These are phyloP conservation scores for Perognathus longimembris DNA, from an alignment of 2,113 vertebrate genomes.

Conservation along the genomic window DNA sequence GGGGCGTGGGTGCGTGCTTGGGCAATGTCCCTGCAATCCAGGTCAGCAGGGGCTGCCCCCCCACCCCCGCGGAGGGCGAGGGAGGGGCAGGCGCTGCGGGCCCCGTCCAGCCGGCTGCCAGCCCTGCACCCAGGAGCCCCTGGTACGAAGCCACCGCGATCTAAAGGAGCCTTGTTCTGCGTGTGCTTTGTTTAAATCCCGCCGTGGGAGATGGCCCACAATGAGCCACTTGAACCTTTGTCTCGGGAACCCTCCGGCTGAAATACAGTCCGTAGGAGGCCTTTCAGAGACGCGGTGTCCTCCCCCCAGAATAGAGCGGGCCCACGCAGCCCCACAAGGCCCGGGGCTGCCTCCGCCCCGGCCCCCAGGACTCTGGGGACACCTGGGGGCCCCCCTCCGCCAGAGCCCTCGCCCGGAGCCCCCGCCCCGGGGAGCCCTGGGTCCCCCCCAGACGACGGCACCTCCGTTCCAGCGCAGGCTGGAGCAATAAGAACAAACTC, in stretches of 20 bases:
- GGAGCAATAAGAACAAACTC: constrained; percentile 77
- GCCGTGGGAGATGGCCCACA: constrained; percentile 81
- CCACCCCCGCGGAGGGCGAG: constrained; percentile 64
- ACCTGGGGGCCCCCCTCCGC: neutral
- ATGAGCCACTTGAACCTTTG: constrained; percentile 77
- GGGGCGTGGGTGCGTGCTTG: constrained; percentile 34
- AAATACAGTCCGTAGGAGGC: constrained; percentile 81
- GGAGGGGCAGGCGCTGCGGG: constrained; percentile 65
- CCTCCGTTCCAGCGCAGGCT: neutral
- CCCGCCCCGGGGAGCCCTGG: neutral
- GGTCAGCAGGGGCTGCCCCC: constrained; percentile 54
- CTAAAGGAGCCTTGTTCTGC: constrained; percentile 81
- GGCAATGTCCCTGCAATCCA: constrained; percentile 38
- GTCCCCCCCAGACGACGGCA: too few relatives aligned
- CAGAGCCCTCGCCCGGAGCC: neutral
- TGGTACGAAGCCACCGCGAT: constrained; percentile 62
- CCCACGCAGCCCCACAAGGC: neutral
- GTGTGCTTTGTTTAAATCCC: constrained; percentile 81
- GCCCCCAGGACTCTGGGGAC: neutral
- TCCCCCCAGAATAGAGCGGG: neutral
- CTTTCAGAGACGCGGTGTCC: constrained; percentile 68
- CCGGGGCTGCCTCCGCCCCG: neutral
- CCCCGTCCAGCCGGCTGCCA: constrained; percentile 32
- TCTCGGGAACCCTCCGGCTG: constrained; percentile 68
- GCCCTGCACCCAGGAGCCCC: constrained; percentile 52